Base-by-base conservation (phyloP, 2,797 vertebrate genomes). In the Antennarius maculatus region DNA sequence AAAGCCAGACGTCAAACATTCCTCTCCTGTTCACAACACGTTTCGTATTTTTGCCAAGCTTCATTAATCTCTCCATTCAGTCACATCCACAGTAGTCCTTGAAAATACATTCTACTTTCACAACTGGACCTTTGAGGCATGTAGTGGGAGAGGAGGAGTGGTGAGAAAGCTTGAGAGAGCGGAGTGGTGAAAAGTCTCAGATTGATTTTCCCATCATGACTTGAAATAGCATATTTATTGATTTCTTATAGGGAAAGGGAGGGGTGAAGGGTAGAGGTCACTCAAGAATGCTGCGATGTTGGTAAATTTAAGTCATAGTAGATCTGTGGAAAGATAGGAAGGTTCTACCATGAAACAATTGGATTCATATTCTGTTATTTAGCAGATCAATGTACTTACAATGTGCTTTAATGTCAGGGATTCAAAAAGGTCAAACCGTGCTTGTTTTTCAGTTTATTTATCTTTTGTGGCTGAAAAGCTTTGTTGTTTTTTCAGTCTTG, bases 171-270 rank as follows among this genome's bases (percentile, higher is more conserved):
- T 18, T 1, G 43, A 53, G 14, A 27, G 55, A 45, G 55, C 64
- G 39, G 64, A 64, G 56, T 29, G 62, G 11, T 50, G 54, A 88
- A 83, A 83, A 43, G 17, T 63, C 41, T 29, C 61, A 54, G 60
- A 91, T 90, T 91, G 87, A 92, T 94, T 94, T 93, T 93, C 62
- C 83, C 87, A 89, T 87, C 77, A 88, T 61, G 34, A 66, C 80
- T 89, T 91, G 81, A 93, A 94, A 90, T 79, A 86, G 57, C 51
- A 88, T 90, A 93, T 92, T 88, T 91, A 93, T 90, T 89, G 91
- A 92, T 91, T 89, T 65, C 73, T 77, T 89, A 79, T 87, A 77
- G 60, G 82, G 71, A 46, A 67, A 13, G 12, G 67, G 59, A 52
- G 58, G 61, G 54, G 67, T 76, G 62, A 73, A 61, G 77, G 65